Evolutionary conservation across 2,797 vertebrate genomes (phyloP).

Genomic region (Xenopus petersii): DNA sequence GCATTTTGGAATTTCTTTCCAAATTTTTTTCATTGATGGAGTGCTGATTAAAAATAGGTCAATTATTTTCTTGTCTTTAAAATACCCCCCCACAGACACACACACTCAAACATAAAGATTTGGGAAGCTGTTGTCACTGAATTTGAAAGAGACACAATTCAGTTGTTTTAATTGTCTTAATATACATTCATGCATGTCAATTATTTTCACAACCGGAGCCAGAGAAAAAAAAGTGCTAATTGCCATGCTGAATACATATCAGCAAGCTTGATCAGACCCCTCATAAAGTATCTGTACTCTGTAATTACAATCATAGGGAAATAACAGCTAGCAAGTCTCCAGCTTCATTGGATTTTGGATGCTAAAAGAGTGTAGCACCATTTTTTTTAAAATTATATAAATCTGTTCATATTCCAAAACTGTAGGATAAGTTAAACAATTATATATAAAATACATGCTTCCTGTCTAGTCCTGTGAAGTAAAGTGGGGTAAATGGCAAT

Average conservation of each 20-base stretch:
- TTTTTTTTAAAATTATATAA: conserved; percentile 21
- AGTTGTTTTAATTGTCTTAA: conserved; percentile 42
- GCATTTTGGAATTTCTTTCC: background rate
- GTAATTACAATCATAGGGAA: conserved; percentile 38
- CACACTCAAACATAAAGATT: background rate
- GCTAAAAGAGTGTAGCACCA: conserved; percentile 14
- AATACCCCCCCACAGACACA: background rate
- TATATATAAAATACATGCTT: no score
- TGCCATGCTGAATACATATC: conserved; percentile 31
- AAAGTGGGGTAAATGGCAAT: no score
- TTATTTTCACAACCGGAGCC: conserved; percentile 32
- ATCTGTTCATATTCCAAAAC: background rate
- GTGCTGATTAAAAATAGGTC: conserved; percentile 5
- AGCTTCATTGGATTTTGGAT: conserved; percentile 1
- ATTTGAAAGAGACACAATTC: conserved; percentile 24
- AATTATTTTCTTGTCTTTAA: background rate
- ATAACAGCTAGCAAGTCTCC: conserved; percentile 21
- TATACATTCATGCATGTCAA: conserved; percentile 40
- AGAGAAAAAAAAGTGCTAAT: conserved; percentile 40
- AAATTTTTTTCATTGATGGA: background rate
- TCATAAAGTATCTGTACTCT: conserved; percentile 32
- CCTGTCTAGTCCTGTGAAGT: no score
- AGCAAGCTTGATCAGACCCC: conserved; percentile 32
- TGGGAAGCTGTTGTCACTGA: conserved; percentile 23
- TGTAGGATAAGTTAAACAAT: background rate